Evolutionary conservation across 2,797 vertebrate species (phyloP), one percentile per base, ranked within the genome.

Genomic region (Spheniscus humboldti): DNA sequence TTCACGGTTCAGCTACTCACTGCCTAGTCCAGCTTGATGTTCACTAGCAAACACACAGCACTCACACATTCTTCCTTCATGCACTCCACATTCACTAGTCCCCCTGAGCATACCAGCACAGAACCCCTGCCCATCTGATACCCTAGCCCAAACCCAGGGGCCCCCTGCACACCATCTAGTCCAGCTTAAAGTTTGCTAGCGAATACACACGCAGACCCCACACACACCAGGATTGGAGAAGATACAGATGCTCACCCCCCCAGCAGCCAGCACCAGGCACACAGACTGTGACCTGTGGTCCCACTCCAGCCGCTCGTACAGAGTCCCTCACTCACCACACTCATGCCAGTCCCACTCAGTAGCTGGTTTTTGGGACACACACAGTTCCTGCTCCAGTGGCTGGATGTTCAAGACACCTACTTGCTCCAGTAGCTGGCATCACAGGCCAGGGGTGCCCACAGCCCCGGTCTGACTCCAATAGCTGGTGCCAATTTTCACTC

Each of bases 121-220:
- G 45, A 59, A 13, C 7, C 9, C 39, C 33, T 60, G 37, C 17
- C 31, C 3, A 2, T 18, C 37, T 37, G 15, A 33, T 33, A 37
- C 7, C 15, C 16, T 16, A 37, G 23, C 39, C 39, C 18, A 35
- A 76, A 37, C 12, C 30, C 1, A 0, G 37, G 18, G 5, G 3
- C 4, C 3, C 20, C 22, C 27, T 76, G 11, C 27, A 60, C 9
- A 5, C 45, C 23, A 18, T 27, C 55, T 60, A 60, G 37, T 50
- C 31, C 23, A 64, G 11, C 18, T 48, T 47, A 33, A 73, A 64
- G 28, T 33, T 56, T 64, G 33, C 43, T 47, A 39, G 35, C 5
- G 3, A 75, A 48, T 48, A 41, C 10, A 20, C 4, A 24, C 2
- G 2, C 2, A 17, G 17, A 27, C 18, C 4, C 25, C 35, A 4